Evolutionary conservation across 2,888 invertebrate genomes (phyloP), one percentile per base, ranked within the genome.

Genomic region (Trissolcus brochymenae): DNA sequence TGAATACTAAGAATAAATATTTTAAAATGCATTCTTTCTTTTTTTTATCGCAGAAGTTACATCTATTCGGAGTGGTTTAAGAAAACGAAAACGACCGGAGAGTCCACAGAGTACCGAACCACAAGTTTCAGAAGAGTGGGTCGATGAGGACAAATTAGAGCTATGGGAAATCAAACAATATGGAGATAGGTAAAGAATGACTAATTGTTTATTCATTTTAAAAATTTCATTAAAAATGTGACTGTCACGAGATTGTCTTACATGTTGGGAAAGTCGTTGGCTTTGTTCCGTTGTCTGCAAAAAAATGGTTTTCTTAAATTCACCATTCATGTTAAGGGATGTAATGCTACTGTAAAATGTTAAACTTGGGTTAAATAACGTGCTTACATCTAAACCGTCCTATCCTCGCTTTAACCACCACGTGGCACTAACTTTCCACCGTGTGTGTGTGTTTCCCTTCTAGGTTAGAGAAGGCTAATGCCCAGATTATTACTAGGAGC

Each of bases 111-210:
- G 95, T 85, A 96, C 96, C 6, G 97, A 98, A 87, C 98, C 98
- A 0, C 96, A 97, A 91, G 96, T 98, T 11, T 93, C 94, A 0
- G 98, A 98, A 89, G 95, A 96, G 85, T 98, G 98, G 98, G 95
- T 98, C 0, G 97, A 97, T 82, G 98, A 99, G 89, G 97, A 98
- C 81, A 95, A 96, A 87, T 90, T 99, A 53, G 98, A 98, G 86
- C 90, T 99, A 46, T 98, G 98, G 98, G 98, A 98, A 90, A 97
- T 98, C 75, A 96, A 96, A 84, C 94, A 95, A 84, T 97, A 96
- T 87, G 96, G 96, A 19, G 97, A 97, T 89, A 94, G 93, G 92
- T 93, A 92, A 81, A 19, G 11, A 35, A 2, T 0, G 11, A 35
- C 35, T 35, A 1, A 35, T 35, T 9, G n/a, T n/a, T n/a, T n/a